Base-by-base conservation (phyloP, 35 echinoderm and acorn worm genomes). In the Stichopus chloronotus region DNA sequence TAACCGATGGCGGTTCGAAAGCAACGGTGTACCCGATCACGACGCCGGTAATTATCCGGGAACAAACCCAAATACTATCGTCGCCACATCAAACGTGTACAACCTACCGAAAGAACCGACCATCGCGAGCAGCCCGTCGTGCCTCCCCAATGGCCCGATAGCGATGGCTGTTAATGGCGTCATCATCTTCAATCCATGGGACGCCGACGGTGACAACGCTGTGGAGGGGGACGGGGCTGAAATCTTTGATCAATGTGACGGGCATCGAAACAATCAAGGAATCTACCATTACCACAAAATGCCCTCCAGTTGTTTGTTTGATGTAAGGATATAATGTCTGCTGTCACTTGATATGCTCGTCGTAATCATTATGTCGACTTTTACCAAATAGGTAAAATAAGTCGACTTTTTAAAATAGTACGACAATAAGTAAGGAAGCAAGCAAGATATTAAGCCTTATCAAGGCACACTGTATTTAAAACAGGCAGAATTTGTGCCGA, bases 241-340 rank as follows among this genome's bases (percentile, higher is more conserved):
- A 78, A 83, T 84, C 20, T 97, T 97, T 53, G 96, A 97, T 68
- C 14, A 68, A 1, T 97, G 96, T 72, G 94, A 97, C 72, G 96
- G 96, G 17, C 96, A 97, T 84, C 96, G 94, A 21, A 90, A 91
- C 72, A 14, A 9, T 30, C 87, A 68, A 59, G 58, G 94, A 43
- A 76, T 56, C n/a, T 97, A 97, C 76, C 96, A 97, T 68, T 97
- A 97, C 30, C 96, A 97, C 83, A 92, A 87, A 68, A 71, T 87
- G 60, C 96, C 96, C 43, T 90, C 87, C 17, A 78, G 71, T 19
- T 97, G 96, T 86, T 57, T 97, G 52, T 95, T 97, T 76, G 63
- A 68, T 6, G 91, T 91, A 55, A 56, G 68, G 68, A 57, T 58
- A 4, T 63, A 8, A 10, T 85, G 14, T 10, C 78, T 9, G 10